phyloP scores from a whole-genome alignment of 2,888 invertebrate genomes.

The Melinaea marsaeus region DNA sequence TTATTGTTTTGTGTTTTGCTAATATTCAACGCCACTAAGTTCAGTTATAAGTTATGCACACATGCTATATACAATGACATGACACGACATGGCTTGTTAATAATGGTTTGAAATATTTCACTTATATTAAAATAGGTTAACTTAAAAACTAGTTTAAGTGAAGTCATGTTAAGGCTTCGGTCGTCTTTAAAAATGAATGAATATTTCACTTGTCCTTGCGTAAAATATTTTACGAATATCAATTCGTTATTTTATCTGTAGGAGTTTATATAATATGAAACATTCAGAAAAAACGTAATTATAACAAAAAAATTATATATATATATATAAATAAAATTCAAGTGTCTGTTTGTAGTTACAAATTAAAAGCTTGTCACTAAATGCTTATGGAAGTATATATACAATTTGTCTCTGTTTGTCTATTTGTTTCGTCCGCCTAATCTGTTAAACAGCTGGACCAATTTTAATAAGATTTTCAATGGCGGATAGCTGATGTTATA shows the following conservation, averaged over 20 bases:
- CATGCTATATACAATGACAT: neutral
- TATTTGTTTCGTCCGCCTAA: no score
- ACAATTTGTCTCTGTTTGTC: no score
- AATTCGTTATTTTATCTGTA: conserved; percentile 20
- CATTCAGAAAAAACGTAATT: neutral
- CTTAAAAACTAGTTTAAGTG: conserved; percentile 2
- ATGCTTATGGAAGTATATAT: no score
- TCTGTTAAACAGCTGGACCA: no score
- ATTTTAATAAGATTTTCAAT: no score
- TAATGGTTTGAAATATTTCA: neutral
- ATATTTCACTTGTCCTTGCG: conserved; percentile 12
- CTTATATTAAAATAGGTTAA: neutral
- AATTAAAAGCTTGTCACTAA: no score
- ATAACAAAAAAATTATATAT: neutral
- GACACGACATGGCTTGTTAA: neutral
- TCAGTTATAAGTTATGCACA: neutral
- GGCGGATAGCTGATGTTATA: no score
- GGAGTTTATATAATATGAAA: conserved; percentile 33
- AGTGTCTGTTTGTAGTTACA: no score
- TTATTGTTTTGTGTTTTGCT: conserved; percentile 5
- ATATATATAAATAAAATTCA: neutral
- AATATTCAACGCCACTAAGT: neutral
- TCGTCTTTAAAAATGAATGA: neutral
- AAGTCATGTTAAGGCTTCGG: neutral
- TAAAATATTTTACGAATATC: conserved; percentile 12